Base-by-base conservation (phyloP, 2,113 vertebrate genomes). In the Syrrhaptes paradoxus region DNA sequence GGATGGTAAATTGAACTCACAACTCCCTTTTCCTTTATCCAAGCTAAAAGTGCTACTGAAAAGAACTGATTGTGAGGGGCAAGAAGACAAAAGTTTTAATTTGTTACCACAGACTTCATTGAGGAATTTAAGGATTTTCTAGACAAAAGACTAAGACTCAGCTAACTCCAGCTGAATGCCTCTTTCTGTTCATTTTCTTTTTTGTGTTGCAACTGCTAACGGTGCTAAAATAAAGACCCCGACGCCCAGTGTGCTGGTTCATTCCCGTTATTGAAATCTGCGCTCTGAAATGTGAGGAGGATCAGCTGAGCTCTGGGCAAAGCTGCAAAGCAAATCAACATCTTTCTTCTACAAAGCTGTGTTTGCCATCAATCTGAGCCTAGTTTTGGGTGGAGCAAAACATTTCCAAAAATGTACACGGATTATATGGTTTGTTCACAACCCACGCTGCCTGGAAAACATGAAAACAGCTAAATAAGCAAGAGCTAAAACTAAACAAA, bases 111-210 rank as follows among this genome's bases (percentile, higher is more conserved):
- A 52, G 74, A 17, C 36, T 66, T 93, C 85, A 82, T 20, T 41
- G 66, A 78, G 85, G 85, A 90, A 81, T 72, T 63, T 76, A 86
- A 88, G 83, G 90, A 90, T 95, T 93, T 97, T 71, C 72, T 36
- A 80, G 68, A 67, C 88, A 84, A 93, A 93, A 77, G 75, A 29
- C 36, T 58, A 61, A 87, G 85, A 58, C 55, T 83, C 67, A 34
- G 62, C 79, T 73, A 73, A 74, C 54, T 57, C 63, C 68, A 74
- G 76, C 67, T 85, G 90, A 95, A 82, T 93, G 78, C 49, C 71
- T 85, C 84, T 79, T 72, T 85, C 78, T 93, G 54, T 61, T 94
- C 41, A 32, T 91, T 92, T 54, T 49, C 88, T 68, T 77, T 94
- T 94, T 90, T 93, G 85, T 94, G 79, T 13, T 85, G 62, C 36